phyloP scores from a whole-genome alignment of 2,888 invertebrate species.

The Hirtodrosophila histrioides region DNA sequence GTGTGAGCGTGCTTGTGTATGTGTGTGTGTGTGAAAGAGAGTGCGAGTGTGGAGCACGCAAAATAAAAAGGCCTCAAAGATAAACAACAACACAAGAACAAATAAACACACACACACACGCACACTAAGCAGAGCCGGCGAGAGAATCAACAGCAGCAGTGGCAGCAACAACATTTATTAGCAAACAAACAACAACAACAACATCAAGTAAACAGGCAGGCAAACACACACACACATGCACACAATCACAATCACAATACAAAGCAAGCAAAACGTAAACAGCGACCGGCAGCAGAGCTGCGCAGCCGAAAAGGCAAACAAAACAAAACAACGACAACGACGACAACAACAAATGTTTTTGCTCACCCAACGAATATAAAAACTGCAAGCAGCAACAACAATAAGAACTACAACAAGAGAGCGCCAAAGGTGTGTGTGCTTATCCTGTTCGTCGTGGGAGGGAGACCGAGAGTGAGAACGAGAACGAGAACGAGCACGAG shows the following conservation, averaged over 20 bases:
- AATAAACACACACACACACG: conserved; percentile 42
- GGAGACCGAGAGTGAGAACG: conserved; percentile 23
- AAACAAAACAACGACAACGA: conserved; percentile 45
- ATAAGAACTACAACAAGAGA: conserved; percentile 11
- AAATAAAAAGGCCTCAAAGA: conserved; percentile 73
- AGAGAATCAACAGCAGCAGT: conserved; percentile 35
- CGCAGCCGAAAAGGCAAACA: conserved; percentile 46
- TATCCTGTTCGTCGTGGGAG: conserved; percentile 48
- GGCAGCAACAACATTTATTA: conserved; percentile 57
- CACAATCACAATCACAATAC: conserved; percentile 20
- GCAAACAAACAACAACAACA: conserved; percentile 61
- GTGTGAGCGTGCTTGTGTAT: conserved; percentile 14
- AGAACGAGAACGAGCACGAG: conserved; percentile 24
- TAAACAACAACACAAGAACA: conserved; percentile 63
- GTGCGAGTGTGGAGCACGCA: conserved; percentile 44
- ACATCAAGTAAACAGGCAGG: conserved; percentile 22
- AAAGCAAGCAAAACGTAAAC: conserved; percentile 56
- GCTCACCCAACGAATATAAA: conserved; percentile 46
- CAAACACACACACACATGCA: conserved; percentile 27
- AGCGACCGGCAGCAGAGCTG: conserved; percentile 39
- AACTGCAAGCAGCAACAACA: conserved; percentile 33
- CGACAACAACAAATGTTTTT: conserved; percentile 40
- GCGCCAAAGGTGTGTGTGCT: conserved; percentile 29
- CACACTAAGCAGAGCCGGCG: conserved; percentile 24
- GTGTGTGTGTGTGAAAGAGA: conserved; percentile 11